Base-by-base conservation (phyloP, 2,888 invertebrate genomes). In the Mythimna lalbum region DNA sequence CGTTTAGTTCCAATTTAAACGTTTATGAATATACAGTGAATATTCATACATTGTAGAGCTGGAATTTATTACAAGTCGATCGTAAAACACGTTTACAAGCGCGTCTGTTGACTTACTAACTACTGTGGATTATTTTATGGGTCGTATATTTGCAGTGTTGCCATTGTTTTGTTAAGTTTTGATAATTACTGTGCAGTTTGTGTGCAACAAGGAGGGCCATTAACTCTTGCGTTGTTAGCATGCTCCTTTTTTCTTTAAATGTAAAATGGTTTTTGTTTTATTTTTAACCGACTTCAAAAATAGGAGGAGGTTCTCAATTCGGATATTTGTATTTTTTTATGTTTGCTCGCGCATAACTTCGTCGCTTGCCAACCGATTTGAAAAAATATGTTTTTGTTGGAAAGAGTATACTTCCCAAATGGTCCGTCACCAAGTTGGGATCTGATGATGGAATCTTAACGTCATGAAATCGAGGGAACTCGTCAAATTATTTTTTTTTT, bases 11-110 rank as follows among this genome's bases (percentile, higher is more conserved):
- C 27, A 65, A 73, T 74, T 63, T 65, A 74, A 80, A 70, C 69
- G 61, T 62, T 76, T 75, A 71, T 69, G 70, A 79, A 73, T 73
- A 73, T 71, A 74, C 52, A 53, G 68, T 72, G 69, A 73, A 77
- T 74, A 76, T 77, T 76, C 73, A 77, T 81, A 82, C 78, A 81
- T 74, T 82, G 78, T 84, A 66, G 36, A 59, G 66, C 39, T 62
- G 39, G 47, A 60, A 76, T 86, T 78, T 78, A 81, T 76, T 78
- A 80, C 80, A 52, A 57, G 77, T 76, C 50, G 69, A 69, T 76
- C 83, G 74, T 86, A 83, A 84, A 86, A 78, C 71, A 76, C 69
- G 70, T 81, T 81, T 75, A 86, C 73, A 63, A 66, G 67, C 50
- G 65, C 56, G 70, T 63, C 68, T 74, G 80, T 86, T 80, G 80